These are phyloP conservation scores for Bryconaethiops microstoma DNA, from an alignment of 2,797 vertebrate species.

Conservation along the genomic window DNA sequence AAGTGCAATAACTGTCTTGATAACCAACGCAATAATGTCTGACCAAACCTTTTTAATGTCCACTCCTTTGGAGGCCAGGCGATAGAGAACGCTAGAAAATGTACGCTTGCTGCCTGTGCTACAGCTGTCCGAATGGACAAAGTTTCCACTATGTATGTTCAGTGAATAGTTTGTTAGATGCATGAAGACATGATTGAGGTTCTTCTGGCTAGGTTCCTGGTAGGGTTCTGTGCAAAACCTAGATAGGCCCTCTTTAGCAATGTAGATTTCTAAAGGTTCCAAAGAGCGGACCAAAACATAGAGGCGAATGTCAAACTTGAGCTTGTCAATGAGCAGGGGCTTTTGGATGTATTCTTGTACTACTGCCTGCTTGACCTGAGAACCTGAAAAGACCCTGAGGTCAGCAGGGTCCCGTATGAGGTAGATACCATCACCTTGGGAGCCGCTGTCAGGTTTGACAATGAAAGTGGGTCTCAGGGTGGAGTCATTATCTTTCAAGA, in stretches of 20 bases:
- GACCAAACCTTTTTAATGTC: constrained; percentile 97
- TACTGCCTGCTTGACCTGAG: constrained; percentile 86
- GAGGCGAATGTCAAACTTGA: constrained; percentile 97
- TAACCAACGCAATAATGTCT: constrained; percentile 94
- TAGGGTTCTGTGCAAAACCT: constrained; percentile 96
- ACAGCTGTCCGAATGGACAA: constrained; percentile 90
- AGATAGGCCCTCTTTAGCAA: constrained; percentile 95
- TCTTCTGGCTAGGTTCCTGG: constrained; percentile 89
- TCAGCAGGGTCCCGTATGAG: constrained; percentile 93
- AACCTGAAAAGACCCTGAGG: constrained; percentile 77
- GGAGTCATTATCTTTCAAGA: constrained; percentile 84
- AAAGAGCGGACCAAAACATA: constrained; percentile 93
- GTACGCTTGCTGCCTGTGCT: constrained; percentile 96
- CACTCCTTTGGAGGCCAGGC: constrained; percentile 87
- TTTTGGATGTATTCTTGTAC: constrained; percentile 96
- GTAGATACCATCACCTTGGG: constrained; percentile 98
- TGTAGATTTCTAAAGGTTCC: constrained; percentile 94
- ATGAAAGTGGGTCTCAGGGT: constrained; percentile 90
- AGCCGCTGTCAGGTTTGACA: constrained; percentile 94
- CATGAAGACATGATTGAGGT: constrained; percentile 95
- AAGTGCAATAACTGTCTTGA: constrained; percentile 94
- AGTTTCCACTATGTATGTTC: constrained; percentile 93
- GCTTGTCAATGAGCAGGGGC: constrained; percentile 94
- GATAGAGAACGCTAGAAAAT: constrained; percentile 91
- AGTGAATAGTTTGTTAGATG: constrained; percentile 98